Conservation (phyloP, 1,140 invertebrate genomes). For the Drosophila ercepeae region DNA sequence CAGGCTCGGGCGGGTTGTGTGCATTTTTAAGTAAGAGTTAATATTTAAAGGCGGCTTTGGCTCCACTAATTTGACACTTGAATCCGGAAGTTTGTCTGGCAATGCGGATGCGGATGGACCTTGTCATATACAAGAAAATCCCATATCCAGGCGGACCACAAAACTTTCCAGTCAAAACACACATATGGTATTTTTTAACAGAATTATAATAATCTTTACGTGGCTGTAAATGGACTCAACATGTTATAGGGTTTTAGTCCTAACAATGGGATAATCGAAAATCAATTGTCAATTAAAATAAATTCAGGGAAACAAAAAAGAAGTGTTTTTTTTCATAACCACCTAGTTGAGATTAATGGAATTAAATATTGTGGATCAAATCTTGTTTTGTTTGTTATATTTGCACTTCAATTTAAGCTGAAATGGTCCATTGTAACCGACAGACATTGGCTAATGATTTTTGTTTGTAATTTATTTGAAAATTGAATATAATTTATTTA, state of each 20-base stretch:
- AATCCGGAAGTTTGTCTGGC: constrained; percentile 38
- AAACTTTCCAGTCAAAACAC: constrained; percentile 12
- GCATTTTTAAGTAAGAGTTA: constrained; percentile 80
- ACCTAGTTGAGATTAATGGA: constrained; percentile 17
- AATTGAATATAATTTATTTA: constrained; percentile 79
- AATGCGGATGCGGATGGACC: constrained; percentile 5
- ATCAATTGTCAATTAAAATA: constrained; percentile 27
- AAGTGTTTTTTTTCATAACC: constrained; percentile 12
- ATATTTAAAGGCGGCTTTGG: constrained; percentile 55
- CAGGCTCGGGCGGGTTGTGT: constrained; percentile 37
- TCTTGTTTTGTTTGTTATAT: constrained; percentile 12
- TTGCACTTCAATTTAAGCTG: constrained; percentile 3
- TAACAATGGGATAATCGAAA: constrained; percentile 27
- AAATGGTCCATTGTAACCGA: constrained; percentile 15
- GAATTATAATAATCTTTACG: constrained; percentile 61
- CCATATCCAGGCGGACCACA: constrained; percentile 63
- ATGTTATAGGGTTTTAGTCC: neutral
- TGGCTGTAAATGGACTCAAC: constrained; percentile 26
- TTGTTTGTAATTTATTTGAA: constrained; percentile 74
- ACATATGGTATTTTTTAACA: neutral
- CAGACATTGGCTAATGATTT: constrained; percentile 55
- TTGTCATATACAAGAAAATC: constrained; percentile 47
- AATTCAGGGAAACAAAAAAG: neutral
- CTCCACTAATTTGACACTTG: constrained; percentile 69
- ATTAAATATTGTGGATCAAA: constrained; percentile 17